phyloP scores from a whole-genome alignment of 30 jellyfish, hydroid and myxozoan genomes.

The Haliclystus octoradiatus region DNA sequence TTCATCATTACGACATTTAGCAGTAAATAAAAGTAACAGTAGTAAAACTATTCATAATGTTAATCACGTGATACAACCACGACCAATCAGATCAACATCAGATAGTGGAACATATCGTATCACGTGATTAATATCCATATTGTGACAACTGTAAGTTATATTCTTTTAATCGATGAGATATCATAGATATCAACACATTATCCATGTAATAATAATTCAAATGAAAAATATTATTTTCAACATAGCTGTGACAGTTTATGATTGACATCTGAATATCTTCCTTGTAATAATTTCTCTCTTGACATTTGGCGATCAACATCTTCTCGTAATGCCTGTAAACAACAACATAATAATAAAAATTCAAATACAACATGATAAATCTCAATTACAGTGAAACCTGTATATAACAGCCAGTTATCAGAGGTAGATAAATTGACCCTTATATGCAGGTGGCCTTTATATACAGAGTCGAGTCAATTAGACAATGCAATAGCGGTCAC shows the following conservation, averaged over 20 bases:
- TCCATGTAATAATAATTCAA: neutral
- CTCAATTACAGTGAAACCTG: too few relatives aligned
- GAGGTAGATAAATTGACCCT: too few relatives aligned
- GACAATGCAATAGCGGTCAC: too few relatives aligned
- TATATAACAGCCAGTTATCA: too few relatives aligned
- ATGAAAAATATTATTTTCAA: neutral
- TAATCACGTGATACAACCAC: neutral
- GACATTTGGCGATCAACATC: conserved; percentile 94
- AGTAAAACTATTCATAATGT: neutral
- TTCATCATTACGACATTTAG: neutral
- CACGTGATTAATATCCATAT: too few relatives aligned
- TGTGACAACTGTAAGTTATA: too few relatives aligned
- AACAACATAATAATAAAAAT: too few relatives aligned
- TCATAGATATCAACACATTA: neutral
- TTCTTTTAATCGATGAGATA: too few relatives aligned
- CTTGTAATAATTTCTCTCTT: conserved; percentile 76
- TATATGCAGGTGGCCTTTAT: too few relatives aligned
- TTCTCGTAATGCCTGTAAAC: conserved; percentile 88
- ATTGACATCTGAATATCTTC: conserved; percentile 60
- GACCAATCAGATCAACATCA: neutral
- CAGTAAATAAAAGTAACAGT: neutral
- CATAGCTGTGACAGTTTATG: neutral
- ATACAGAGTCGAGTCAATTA: too few relatives aligned
- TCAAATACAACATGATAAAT: too few relatives aligned
- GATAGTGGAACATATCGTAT: neutral